Evolutionary conservation across 2,888 invertebrate species (phyloP), one percentile per base, ranked within the genome.

Genomic region (Punctoribates punctum): DNA sequence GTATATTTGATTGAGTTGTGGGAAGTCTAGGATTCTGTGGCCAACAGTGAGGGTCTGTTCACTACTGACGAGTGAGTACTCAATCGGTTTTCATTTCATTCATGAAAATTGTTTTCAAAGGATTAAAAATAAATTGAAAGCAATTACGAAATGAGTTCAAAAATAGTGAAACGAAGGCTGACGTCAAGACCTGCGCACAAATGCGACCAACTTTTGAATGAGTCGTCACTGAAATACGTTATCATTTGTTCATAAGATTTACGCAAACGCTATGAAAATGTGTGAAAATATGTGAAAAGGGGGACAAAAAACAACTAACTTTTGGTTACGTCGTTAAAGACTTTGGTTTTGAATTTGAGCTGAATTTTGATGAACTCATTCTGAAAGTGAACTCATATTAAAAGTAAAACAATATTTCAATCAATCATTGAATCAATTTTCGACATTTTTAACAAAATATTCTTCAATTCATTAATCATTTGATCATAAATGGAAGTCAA

Each of bases 321-420:
- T 9, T 17, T 6, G 25, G 29, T 29, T 1, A 62, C 27, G 34
- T 62, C 20, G 2, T 57, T 57, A 13, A 17, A 23, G 27, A 27
- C 3, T 25, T 15, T 60, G 9, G 29, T 11, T 17, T 62, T 13
- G 17, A 62, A 27, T 60, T 62, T 62, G 62, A 62, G 62, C 62
- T 62, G 27, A 62, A 62, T 34, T 62, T 62, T 62, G 62, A 27
- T 62, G 62, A 62, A 62, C 62, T 62, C 62, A 62, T 62, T 62
- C 34, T 13, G 27, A 62, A 62, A 62, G 62, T 62, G 29, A 62
- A 62, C 62, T 34, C 62, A 62, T 6, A 60, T 60, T 29, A 11
- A 23, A 51, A 51, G 17, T 13, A 15, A 51, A 51, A 51, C n/a
- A n/a, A 60, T 3, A 62, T 62, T 34, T 54, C 20, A 54, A 8